Evolutionary conservation across 2,113 vertebrate species (phyloP).

Genomic region (Mustela nigripes): DNA sequence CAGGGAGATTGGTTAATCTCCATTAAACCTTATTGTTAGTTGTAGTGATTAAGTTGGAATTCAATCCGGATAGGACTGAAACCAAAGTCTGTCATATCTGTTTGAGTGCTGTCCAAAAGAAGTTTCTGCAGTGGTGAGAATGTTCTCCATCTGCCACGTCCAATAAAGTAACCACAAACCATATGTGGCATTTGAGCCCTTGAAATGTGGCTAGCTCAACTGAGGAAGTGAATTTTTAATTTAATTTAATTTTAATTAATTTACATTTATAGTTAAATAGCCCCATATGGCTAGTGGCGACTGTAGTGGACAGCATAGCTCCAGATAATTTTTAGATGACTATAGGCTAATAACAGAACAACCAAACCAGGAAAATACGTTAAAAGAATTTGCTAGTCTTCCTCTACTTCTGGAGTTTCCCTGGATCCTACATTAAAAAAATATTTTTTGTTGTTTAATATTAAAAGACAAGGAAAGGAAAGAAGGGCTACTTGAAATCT

Average conservation of each 20-base stretch:
- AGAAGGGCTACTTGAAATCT: not conserved
- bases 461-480: not conserved
- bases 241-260: slow-evolving; percentile 28
- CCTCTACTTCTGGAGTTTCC: not conserved
- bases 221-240: not conserved
- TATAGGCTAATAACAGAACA: not conserved
- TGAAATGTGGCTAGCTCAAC: not conserved
- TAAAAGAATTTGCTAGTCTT: not conserved
- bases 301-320: not conserved
- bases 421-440: not conserved
- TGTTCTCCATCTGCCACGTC: not conserved
- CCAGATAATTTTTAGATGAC: not conserved
- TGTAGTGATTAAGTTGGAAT: not conserved
- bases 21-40: not conserved
- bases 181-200: not conserved
- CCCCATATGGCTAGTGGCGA: not conserved
- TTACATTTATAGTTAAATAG: not conserved
- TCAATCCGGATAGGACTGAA: not conserved
- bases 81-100: not conserved
- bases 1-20: not conserved
- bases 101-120: not conserved
- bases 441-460: not conserved
- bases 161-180: not conserved
- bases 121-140: not conserved
- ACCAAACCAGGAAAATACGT: not conserved